Evolutionary conservation across 1,140 invertebrate species (phyloP), one percentile per base, ranked within the genome.

Genomic region (Bactericera cockerelli): DNA sequence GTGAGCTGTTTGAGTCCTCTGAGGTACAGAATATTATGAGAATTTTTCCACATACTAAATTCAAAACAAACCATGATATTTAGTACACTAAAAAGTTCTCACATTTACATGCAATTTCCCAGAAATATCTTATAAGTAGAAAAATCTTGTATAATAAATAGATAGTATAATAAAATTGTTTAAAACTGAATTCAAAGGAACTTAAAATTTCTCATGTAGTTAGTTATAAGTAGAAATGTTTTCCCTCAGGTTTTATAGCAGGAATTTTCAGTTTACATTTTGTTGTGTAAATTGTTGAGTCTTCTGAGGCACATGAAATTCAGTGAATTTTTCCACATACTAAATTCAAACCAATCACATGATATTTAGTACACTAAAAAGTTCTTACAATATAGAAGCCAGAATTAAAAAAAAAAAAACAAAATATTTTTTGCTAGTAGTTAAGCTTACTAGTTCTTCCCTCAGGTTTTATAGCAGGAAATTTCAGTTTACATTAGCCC

Each of bases 11-110:
- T 22, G 42, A 49, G 4, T 49, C 42, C 42, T 49, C 42, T 49
- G 42, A 49, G 42, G 42, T 49, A n/a, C 42, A 49, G 22, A 49
- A 49, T 19, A 49, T 49, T 16, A 49, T 10, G 22, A 10, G 42
- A 49, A 49, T 49, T 49, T 49, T 49, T 49, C 42, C 42, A 49
- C 42, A 49, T 49, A 19, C 42, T 49, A n/a, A 49, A 49, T 49
- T 49, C 42, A 6, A 22, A 4, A 19, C 22, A 6, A 19, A 10
- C 3, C 42, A 49, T 49, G 42, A 49, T 8, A 49, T 49, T 49
- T 49, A 49, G 42, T 49, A 16, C 22, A 49, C 42, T 49, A 49
- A 49, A 49, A 49, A 49, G 19, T 49, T 49, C 4, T 10, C 19
- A 49, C 42, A 49, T 16, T 49, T 19, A 4, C 42, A 36, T 36